phyloP scores from a whole-genome alignment of 92 coral and sea anemone genomes.

The Actinostola sp. region DNA sequence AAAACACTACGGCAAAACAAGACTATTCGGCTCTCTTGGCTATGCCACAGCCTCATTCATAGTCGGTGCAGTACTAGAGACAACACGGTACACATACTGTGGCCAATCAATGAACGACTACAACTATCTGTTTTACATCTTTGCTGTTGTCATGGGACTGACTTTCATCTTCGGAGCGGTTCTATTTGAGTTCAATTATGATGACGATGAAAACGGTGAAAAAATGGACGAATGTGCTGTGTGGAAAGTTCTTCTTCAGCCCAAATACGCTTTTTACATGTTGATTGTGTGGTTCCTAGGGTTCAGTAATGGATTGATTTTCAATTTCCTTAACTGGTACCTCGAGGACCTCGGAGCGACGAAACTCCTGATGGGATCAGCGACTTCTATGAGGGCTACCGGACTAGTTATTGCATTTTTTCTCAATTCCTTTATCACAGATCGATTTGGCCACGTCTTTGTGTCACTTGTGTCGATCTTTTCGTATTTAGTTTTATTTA shows the following conservation, averaged over 20 bases:
- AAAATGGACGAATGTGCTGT: constrained; percentile 58
- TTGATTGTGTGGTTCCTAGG: constrained; percentile 87
- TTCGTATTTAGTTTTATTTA: constrained; percentile 70
- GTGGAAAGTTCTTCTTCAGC: constrained; percentile 64
- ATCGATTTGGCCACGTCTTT: constrained; percentile 60
- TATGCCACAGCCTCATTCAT: constrained; percentile 89
- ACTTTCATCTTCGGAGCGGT: constrained; percentile 79
- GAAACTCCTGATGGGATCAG: constrained; percentile 85
- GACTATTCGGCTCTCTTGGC: constrained; percentile 90
- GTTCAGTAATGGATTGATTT: constrained; percentile 81
- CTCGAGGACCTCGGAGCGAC: constrained; percentile 95
- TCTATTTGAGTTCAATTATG: constrained; percentile 80
- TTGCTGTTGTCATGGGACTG: constrained; percentile 77
- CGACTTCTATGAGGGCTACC: constrained; percentile 66
- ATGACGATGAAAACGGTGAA: constrained; percentile 31
- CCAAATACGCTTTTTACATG: constrained; percentile 78
- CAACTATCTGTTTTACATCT: constrained; percentile 80
- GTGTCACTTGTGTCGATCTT: constrained; percentile 61
- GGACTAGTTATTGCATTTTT: constrained; percentile 79
- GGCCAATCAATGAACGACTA: constrained; percentile 85
- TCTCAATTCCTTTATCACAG: constrained; percentile 69
- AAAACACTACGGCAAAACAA: constrained; percentile 92
- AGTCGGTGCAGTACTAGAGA: constrained; percentile 90
- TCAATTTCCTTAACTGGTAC: constrained; percentile 92
- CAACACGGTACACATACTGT: constrained; percentile 80